Conservation (phyloP, 2,113 vertebrate species). For the Platichthys flesus region DNA sequence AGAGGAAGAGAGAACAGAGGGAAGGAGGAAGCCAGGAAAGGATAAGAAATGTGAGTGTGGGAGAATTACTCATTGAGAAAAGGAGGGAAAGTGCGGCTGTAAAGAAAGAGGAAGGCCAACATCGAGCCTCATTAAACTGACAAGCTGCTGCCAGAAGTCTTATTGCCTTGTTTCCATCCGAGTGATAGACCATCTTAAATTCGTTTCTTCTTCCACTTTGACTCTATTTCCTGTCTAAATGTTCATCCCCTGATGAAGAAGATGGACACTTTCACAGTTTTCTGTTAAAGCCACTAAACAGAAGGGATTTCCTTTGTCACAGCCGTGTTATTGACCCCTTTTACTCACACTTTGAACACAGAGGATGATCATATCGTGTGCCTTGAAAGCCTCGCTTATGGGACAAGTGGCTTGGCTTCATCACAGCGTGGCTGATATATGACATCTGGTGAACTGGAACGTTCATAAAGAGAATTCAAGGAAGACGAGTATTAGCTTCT, state of each 20-base stretch:
- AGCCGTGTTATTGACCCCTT: constrained; percentile 49
- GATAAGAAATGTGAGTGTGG: constrained; percentile 25
- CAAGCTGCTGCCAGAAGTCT: constrained; percentile 57
- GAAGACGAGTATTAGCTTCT: constrained; percentile 32
- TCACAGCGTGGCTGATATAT: constrained; percentile 56
- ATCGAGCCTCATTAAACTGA: constrained; percentile 65
- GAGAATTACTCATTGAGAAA: constrained; percentile 39
- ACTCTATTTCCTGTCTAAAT: constrained; percentile 68
- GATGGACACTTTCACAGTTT: constrained; percentile 63
- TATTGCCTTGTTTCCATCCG: constrained; percentile 62
- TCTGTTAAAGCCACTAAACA: constrained; percentile 63
- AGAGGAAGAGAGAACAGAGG: background rate
- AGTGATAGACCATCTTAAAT: constrained; percentile 52
- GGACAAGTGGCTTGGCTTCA: constrained; percentile 61
- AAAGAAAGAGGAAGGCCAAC: constrained; percentile 58
- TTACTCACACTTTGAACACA: constrained; percentile 43
- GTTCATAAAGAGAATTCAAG: constrained; percentile 23
- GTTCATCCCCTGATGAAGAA: constrained; percentile 53
- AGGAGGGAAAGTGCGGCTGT: constrained; percentile 42
- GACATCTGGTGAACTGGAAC: constrained; percentile 78
- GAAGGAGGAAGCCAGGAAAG: constrained; percentile 23
- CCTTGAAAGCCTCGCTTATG: constrained; percentile 45
- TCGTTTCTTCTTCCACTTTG: constrained; percentile 42
- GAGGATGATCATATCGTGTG: constrained; percentile 57
- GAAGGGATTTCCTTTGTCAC: constrained; percentile 70